phyloP scores from a whole-genome alignment of 2,797 vertebrate genomes.

The Miichthys miiuy region DNA sequence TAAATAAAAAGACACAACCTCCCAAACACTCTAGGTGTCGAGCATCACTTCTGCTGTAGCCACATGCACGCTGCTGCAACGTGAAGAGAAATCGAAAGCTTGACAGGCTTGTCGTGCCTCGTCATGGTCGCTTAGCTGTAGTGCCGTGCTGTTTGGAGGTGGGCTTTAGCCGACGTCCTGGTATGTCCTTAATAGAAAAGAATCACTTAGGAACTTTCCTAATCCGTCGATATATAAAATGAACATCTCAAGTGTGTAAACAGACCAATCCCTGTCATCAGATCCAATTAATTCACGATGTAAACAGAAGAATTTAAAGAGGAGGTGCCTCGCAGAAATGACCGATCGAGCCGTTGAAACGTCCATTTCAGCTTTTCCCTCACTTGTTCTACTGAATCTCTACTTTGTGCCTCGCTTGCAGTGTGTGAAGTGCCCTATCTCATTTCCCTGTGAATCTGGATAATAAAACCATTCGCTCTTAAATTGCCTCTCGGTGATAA shows the following conservation, averaged over 20 bases:
- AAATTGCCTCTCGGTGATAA: constrained; percentile 73
- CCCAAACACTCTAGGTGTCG: neutral
- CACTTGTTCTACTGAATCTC: constrained; percentile 41
- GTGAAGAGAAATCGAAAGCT: neutral
- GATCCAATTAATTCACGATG: constrained; percentile 15
- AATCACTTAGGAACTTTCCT: constrained; percentile 7
- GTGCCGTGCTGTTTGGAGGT: neutral
- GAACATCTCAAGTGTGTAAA: neutral
- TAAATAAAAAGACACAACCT: neutral
- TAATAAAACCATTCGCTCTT: constrained; percentile 62
- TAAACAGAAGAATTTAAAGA: constrained; percentile 30
- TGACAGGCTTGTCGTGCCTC: neutral
- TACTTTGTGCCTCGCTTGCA: constrained; percentile 54
- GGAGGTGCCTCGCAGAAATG: constrained; percentile 8
- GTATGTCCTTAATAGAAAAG: neutral
- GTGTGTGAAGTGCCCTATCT: constrained; percentile 66
- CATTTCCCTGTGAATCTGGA: constrained; percentile 59
- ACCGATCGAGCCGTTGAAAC: constrained; percentile 1
- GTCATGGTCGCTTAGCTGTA: neutral
- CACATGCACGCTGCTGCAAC: neutral
- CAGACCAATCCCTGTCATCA: constrained; percentile 9
- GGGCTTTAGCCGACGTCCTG: neutral
- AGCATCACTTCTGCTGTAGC: neutral
- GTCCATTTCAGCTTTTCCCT: constrained; percentile 26
- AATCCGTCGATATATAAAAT: neutral